These are phyloP conservation scores for Trichogramma pretiosum DNA, from an alignment of 1,140 invertebrate species.

Conservation along the genomic window DNA sequence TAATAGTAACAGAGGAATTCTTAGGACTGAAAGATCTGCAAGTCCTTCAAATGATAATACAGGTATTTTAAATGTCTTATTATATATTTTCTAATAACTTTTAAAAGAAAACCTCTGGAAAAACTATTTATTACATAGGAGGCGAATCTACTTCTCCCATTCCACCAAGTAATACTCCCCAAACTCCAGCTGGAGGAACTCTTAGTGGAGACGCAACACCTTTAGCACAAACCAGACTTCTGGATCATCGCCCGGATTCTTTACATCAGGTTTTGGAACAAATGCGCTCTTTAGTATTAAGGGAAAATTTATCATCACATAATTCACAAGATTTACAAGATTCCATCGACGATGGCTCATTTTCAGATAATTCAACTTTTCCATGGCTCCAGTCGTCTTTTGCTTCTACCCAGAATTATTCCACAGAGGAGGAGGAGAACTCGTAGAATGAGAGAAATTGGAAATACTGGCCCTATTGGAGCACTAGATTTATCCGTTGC, in stretches of 20 bases:
- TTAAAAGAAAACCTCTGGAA: not conserved
- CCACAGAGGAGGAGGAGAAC: too few species aligned
- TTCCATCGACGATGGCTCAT: conserved; percentile 25
- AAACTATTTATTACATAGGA: conserved; percentile 21
- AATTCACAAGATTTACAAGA: conserved; percentile 36
- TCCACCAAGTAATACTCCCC: conserved; percentile 44
- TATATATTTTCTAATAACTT: too few species aligned
- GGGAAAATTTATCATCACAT: conserved; percentile 30
- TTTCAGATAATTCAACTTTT: conserved; percentile 31
- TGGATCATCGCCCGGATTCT: conserved; percentile 36
- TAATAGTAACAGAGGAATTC: conserved; percentile 35
- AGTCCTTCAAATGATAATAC: conserved; percentile 34
- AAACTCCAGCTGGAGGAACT: conserved; percentile 42
- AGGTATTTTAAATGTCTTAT: conserved; percentile 25
- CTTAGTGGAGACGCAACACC: conserved; percentile 40
- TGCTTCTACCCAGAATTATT: too few species aligned
- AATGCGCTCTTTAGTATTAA: conserved; percentile 41
- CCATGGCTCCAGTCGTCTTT: too few species aligned
- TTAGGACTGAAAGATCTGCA: conserved; percentile 37
- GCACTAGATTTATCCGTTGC: too few species aligned
- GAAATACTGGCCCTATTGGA: too few species aligned
- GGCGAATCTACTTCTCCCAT: conserved; percentile 37
- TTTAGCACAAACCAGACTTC: conserved; percentile 24
- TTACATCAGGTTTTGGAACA: conserved; percentile 44
- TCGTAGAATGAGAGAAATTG: too few species aligned